These are phyloP conservation scores for Clusia tigrina DNA, from an alignment of 2,888 invertebrate genomes.

Conservation along the genomic window DNA sequence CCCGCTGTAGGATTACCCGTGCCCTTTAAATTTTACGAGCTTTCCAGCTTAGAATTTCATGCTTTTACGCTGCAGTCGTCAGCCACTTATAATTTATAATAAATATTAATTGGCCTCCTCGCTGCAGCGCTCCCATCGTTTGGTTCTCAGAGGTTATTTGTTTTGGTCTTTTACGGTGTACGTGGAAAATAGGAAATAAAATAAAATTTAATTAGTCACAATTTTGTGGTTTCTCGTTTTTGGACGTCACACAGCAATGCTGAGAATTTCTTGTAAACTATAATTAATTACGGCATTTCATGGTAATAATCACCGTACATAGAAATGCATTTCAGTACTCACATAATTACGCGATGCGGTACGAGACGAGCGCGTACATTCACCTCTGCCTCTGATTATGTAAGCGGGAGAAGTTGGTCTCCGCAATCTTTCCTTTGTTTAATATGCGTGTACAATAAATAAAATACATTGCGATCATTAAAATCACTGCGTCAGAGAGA, in stretches of 20 bases:
- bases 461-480: too few relatives aligned
- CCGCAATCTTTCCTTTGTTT: too few relatives aligned
- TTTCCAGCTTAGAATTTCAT: background rate
- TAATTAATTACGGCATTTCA: background rate
- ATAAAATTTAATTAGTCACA: slow-evolving; percentile 18
- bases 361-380: background rate
- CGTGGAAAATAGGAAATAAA: too few relatives aligned
- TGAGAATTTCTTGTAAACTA: background rate
- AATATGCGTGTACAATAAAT: too few relatives aligned
- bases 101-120: background rate
- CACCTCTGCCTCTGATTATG: too few relatives aligned
- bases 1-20: too few relatives aligned
- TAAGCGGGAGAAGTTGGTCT: too few relatives aligned
- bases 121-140: too few relatives aligned
- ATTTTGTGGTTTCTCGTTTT: slow-evolving; percentile 4
- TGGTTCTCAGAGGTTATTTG: too few relatives aligned
- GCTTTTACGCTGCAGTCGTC: background rate
- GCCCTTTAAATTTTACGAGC: too few relatives aligned
- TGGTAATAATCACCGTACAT: slow-evolving; percentile 2
- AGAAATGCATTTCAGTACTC: slow-evolving; percentile 6
- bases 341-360: background rate
- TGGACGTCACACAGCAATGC: too few relatives aligned
- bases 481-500: too few relatives aligned
- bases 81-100: background rate
- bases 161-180: background rate